Evolutionary conservation across 2,797 vertebrate genomes (phyloP).

Genomic region (Carapus acus): DNA sequence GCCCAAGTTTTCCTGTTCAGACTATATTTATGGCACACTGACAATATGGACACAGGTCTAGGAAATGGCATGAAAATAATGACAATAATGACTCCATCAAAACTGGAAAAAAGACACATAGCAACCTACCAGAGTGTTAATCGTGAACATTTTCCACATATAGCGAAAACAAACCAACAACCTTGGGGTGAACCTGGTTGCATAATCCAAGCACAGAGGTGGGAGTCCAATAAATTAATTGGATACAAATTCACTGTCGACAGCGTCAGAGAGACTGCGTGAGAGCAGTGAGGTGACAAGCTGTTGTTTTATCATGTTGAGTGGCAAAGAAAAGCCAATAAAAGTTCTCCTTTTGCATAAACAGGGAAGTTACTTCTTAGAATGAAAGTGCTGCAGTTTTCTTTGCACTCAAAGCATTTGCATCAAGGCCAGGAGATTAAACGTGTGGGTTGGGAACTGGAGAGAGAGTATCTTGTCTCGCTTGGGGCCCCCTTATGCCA

Average conservation of each 20-base stretch:
- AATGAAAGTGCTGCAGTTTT: slow-evolving; percentile 51
- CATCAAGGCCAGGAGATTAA: slow-evolving; percentile 73
- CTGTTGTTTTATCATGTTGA: slow-evolving; percentile 36
- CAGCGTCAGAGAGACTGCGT: not conserved
- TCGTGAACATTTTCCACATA: slow-evolving; percentile 1
- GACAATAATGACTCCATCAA: no score
- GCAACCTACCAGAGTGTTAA: not conserved
- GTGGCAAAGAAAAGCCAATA: slow-evolving; percentile 42
- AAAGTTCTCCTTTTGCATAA: slow-evolving; percentile 66
- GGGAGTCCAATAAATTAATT: slow-evolving; percentile 21
- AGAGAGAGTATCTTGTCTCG: slow-evolving; percentile 64
- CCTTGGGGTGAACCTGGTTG: slow-evolving; percentile 19
- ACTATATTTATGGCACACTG: slow-evolving; percentile 16
- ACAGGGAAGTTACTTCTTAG: slow-evolving; percentile 62
- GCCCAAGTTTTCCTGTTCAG: slow-evolving; percentile 45
- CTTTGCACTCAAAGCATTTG: slow-evolving; percentile 68
- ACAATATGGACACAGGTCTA: no score
- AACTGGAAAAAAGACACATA: not conserved
- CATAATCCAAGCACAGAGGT: slow-evolving; percentile 22
- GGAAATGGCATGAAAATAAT: no score
- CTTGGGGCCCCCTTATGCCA: slow-evolving; percentile 60
- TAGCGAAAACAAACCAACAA: slow-evolving; percentile 1
- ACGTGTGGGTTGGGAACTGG: slow-evolving; percentile 71
- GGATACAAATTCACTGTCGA: not conserved
- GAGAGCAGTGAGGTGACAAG: slow-evolving; percentile 27